phyloP scores from a whole-genome alignment of 2,888 invertebrate species.

The Chironomus riparius region DNA sequence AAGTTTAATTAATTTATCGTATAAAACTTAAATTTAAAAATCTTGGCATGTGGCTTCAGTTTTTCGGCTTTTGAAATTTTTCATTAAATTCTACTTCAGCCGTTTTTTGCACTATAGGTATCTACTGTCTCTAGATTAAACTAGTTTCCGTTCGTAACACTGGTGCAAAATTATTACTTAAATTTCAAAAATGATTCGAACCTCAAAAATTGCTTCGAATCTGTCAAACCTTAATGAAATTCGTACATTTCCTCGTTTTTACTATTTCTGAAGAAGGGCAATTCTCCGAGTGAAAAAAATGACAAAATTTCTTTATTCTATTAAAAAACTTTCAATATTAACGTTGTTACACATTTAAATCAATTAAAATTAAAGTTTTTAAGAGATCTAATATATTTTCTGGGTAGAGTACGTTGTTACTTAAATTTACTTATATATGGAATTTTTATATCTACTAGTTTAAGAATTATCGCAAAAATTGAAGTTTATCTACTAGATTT shows the following conservation, averaged over 20 bases:
- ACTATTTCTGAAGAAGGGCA: neutral
- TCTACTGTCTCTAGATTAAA: slow-evolving; percentile 40
- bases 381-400: too few species aligned
- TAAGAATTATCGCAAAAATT: too few species aligned
- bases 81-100: too few species aligned
- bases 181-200: slow-evolving; percentile 9
- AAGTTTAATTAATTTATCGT: neutral
- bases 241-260: neutral
- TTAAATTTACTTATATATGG: too few species aligned
- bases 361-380: too few species aligned
- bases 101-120: slow-evolving; percentile 33
- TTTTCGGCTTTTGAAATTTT: slow-evolving; percentile 1
- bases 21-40: neutral
- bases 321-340: too few species aligned
- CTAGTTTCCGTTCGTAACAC: slow-evolving; percentile 36
- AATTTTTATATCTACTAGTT: too few species aligned
- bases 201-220: slow-evolving; percentile 21
- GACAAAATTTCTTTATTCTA: too few species aligned
- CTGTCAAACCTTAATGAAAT: neutral
- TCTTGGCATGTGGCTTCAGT: slow-evolving; percentile 1
- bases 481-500: too few species aligned
- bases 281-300: too few species aligned
- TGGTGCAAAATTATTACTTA: slow-evolving; percentile 29
- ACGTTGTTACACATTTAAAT: too few species aligned
- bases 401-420: too few species aligned